Conservation (phyloP, 2,797 vertebrate species). For the Vireo griseus region DNA sequence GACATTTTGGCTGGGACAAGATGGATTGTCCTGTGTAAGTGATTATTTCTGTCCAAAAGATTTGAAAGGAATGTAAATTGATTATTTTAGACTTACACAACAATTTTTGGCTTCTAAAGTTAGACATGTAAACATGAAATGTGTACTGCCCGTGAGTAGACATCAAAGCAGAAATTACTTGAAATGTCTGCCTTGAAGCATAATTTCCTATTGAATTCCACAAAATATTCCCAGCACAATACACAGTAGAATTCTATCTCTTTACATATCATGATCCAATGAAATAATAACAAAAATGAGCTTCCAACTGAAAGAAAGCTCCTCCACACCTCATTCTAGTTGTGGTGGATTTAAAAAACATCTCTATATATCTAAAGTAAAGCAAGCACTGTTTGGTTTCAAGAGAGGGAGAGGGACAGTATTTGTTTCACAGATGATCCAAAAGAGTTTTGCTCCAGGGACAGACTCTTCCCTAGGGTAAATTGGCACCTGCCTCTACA, state of each 20-base stretch:
- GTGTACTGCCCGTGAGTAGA: neutral
- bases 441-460: neutral
- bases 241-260: neutral
- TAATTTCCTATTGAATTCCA: neutral
- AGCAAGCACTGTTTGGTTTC: neutral
- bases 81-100: neutral
- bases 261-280: neutral
- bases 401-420: neutral
- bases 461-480: neutral
- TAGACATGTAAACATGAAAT: neutral
- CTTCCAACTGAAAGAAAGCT: neutral
- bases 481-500: accelerated
- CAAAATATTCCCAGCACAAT: neutral
- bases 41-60: neutral
- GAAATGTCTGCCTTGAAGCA: neutral
- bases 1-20: neutral
- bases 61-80: neutral
- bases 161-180: neutral
- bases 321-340: neutral
- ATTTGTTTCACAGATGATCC: neutral
- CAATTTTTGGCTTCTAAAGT: neutral
- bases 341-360: neutral
- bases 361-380: neutral
- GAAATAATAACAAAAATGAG: neutral
- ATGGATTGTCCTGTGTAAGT: neutral